Percentiles rank a stretch among this genome's conserved stretches.
These are phyloP conservation scores for Agrotis clavis DNA, from an alignment of 2,888 invertebrate species.

Conservation along the genomic window DNA sequence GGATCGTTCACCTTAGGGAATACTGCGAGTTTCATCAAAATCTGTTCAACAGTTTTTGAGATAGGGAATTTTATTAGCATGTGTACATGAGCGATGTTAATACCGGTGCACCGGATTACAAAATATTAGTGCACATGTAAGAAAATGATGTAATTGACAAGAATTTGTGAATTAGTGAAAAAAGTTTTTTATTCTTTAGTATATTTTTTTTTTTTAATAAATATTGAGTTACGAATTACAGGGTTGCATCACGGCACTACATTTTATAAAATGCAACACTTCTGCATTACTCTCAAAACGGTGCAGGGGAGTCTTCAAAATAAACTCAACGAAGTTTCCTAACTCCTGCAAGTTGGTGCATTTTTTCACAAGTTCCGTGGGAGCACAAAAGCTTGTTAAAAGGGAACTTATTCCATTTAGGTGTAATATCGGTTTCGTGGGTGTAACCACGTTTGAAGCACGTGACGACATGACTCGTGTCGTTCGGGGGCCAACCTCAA, in stretches of 20 bases:
- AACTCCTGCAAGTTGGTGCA: slow-evolving; percentile 62
- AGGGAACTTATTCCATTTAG: slow-evolving; percentile 67
- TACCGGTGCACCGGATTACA: too few species aligned
- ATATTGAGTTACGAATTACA: slow-evolving; percentile 11
- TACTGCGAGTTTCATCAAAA: too few species aligned
- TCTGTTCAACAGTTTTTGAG: too few species aligned
- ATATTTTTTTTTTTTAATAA: too few species aligned
- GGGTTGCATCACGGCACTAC: slow-evolving; percentile 27
- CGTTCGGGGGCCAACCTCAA: slow-evolving; percentile 77
- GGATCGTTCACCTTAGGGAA: too few species aligned
- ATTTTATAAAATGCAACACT: slow-evolving; percentile 59
- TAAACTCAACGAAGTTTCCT: slow-evolving; percentile 58
- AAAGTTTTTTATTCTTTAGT: too few species aligned
- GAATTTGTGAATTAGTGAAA: too few species aligned
- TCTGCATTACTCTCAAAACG: slow-evolving; percentile 54
- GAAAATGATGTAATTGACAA: too few species aligned
- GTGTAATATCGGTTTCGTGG: slow-evolving; percentile 69
- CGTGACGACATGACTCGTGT: slow-evolving; percentile 74
- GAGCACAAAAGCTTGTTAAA: slow-evolving; percentile 62
- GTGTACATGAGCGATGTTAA: too few species aligned
- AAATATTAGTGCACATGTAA: too few species aligned
- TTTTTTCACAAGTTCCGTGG: slow-evolving; percentile 60
- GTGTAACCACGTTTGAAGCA: slow-evolving; percentile 73
- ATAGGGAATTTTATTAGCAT: too few species aligned
- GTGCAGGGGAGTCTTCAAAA: slow-evolving; percentile 62